phyloP scores from a whole-genome alignment of 2,113 vertebrate species.

The Gallinago jamesoni region DNA sequence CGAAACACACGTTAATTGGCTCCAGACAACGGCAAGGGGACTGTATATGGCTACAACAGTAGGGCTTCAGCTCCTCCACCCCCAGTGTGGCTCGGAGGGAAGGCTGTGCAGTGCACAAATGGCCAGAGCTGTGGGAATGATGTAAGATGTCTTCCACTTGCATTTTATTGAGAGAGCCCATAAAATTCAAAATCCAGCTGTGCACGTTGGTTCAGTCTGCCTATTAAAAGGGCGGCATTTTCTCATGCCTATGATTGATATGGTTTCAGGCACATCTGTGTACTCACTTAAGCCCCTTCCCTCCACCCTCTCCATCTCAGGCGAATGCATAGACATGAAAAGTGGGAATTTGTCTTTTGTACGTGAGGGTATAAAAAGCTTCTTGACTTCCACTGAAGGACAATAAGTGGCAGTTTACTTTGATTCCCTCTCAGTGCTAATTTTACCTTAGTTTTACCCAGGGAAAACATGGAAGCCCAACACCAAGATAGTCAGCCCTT shows the following conservation, averaged over 20 bases:
- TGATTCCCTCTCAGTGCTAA: background rate
- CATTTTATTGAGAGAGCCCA: constrained; percentile 16
- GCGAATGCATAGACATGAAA: background rate
- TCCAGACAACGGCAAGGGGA: background rate
- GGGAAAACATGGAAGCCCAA: background rate
- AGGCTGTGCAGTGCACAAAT: background rate
- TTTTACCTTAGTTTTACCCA: background rate
- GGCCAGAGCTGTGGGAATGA: constrained; percentile 12
- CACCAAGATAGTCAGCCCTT: background rate
- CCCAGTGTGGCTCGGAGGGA: background rate
- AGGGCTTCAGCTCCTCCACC: background rate
- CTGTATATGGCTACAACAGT: background rate
- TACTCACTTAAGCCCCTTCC: constrained; percentile 27
- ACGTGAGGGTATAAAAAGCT: constrained; percentile 7
- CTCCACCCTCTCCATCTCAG: background rate
- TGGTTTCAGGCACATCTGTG: constrained; percentile 45
- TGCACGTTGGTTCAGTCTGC: background rate
- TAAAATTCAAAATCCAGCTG: constrained; percentile 52
- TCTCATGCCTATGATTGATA: constrained; percentile 38
- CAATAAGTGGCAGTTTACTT: background rate
- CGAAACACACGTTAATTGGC: background rate
- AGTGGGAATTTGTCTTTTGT: background rate
- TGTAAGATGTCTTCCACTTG: constrained; percentile 23
- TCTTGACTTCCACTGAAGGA: constrained; percentile 17
- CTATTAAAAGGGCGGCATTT: background rate